phyloP scores from a whole-genome alignment of 2,797 vertebrate species.

The Pipistrellus pygmaeus region DNA sequence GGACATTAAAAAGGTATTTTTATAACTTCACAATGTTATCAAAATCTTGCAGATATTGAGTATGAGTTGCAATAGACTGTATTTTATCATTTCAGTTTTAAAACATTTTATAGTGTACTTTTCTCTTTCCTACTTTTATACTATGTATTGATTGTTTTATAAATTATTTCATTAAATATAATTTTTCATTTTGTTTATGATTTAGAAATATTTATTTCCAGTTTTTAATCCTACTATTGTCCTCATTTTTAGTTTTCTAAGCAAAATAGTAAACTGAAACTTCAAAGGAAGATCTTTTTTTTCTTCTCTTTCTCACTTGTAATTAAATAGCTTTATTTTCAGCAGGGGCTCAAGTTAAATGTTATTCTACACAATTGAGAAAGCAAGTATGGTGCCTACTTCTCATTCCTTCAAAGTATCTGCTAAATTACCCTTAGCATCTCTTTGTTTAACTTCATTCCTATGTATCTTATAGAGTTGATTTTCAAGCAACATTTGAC shows the following conservation, averaged over 20 bases:
- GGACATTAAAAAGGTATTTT: not conserved
- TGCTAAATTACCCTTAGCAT: constrained; percentile 77
- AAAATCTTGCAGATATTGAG: not conserved
- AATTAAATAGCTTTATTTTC: constrained; percentile 80
- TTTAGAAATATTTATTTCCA: constrained; percentile 3
- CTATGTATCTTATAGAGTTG: constrained; percentile 69
- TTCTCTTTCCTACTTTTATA: not conserved
- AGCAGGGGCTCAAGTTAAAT: constrained; percentile 77
- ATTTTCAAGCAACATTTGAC: constrained; percentile 82
- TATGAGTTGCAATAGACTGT: not conserved
- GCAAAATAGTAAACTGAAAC: constrained; percentile 62
- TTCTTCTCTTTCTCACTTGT: constrained; percentile 53
- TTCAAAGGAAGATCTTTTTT: constrained; percentile 64
- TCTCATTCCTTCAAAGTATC: constrained; percentile 73
- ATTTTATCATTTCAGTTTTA: not conserved
- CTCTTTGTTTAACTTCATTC: constrained; percentile 77
- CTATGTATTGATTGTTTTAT: not conserved
- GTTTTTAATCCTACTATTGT: not conserved
- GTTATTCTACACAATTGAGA: constrained; percentile 75
- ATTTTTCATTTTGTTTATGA: not conserved
- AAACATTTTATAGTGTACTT: not conserved
- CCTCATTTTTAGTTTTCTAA: constrained; percentile 46
- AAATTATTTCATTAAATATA: not conserved
- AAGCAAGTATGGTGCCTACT: constrained; percentile 74
- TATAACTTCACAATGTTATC: not conserved